A percentile compares a stretch with the other conserved stretches of the same genome.
Conservation (phyloP, 2,797 vertebrate genomes). For the Peromyscus aztecus region DNA sequence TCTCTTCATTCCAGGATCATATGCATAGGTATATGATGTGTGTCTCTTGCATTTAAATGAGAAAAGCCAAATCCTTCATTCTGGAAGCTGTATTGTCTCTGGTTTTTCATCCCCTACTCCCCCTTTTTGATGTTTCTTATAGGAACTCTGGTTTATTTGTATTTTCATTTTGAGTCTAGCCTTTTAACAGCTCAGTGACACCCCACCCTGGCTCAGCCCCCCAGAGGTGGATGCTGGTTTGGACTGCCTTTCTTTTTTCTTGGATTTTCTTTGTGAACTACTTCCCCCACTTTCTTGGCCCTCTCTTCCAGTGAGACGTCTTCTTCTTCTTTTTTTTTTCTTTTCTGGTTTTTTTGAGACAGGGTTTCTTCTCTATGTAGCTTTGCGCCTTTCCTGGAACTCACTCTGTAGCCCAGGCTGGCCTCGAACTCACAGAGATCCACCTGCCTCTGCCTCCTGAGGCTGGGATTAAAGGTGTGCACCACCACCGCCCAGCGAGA, state of each 20-base stretch:
- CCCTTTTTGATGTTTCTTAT: neutral
- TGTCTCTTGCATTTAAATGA: neutral
- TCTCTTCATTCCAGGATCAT: neutral
- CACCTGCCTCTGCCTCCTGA: too few species aligned
- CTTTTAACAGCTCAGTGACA: neutral
- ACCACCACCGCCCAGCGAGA: neutral
- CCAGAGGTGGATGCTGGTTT: neutral
- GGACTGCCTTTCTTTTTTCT: neutral
- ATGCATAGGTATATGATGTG: neutral
- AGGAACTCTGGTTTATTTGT: neutral
- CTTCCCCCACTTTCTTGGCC: neutral
- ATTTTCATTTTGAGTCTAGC: neutral
- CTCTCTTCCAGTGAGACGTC: neutral
- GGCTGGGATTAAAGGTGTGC: too few species aligned
- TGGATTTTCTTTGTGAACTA: neutral
- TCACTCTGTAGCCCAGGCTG: too few species aligned
- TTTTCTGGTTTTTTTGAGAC: too few species aligned
- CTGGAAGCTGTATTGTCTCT: neutral
- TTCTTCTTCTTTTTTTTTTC: neutral
- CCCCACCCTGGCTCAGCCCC: neutral
- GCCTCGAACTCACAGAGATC: too few species aligned
- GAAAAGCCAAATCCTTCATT: neutral
- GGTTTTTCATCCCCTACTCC: fast-evolving
- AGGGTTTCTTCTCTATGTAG: too few species aligned
- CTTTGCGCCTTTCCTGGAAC: too few species aligned